phyloP scores from a whole-genome alignment of 2,113 vertebrate genomes.

The Chiloscyllium plagiosum region DNA sequence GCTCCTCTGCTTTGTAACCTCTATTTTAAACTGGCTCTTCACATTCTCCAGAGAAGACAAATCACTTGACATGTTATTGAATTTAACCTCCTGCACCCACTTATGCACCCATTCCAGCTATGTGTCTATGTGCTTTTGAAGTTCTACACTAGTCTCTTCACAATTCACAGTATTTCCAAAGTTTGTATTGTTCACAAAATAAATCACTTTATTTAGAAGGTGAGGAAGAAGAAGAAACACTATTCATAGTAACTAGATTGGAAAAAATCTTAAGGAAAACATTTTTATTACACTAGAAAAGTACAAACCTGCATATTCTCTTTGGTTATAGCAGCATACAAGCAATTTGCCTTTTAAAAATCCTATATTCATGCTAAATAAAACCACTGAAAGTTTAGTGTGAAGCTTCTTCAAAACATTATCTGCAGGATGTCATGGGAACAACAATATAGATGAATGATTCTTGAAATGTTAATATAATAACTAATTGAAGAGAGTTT shows the following conservation, averaged over 20 bases:
- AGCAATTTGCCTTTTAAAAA: background rate
- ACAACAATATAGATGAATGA: background rate
- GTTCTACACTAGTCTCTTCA: background rate
- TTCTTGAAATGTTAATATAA: background rate
- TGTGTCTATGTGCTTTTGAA: background rate
- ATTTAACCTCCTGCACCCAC: background rate
- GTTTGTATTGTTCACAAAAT: background rate
- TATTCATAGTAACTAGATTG: background rate
- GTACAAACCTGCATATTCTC: background rate
- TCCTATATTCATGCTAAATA: background rate
- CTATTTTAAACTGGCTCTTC: background rate
- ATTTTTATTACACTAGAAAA: background rate
- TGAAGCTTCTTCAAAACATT: background rate
- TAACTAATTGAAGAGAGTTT: background rate
- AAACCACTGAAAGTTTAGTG: background rate
- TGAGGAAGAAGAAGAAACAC: background rate
- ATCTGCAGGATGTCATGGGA: background rate
- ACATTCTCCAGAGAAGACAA: background rate
- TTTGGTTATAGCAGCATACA: background rate
- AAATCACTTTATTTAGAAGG: background rate
- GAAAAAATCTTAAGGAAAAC: background rate
- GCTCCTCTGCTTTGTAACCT: background rate
- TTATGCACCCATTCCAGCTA: background rate
- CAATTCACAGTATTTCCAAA: background rate
- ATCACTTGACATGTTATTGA: background rate